Base-by-base conservation (phyloP, 2,888 invertebrate species). In the Priocnemis perturbator region DNA sequence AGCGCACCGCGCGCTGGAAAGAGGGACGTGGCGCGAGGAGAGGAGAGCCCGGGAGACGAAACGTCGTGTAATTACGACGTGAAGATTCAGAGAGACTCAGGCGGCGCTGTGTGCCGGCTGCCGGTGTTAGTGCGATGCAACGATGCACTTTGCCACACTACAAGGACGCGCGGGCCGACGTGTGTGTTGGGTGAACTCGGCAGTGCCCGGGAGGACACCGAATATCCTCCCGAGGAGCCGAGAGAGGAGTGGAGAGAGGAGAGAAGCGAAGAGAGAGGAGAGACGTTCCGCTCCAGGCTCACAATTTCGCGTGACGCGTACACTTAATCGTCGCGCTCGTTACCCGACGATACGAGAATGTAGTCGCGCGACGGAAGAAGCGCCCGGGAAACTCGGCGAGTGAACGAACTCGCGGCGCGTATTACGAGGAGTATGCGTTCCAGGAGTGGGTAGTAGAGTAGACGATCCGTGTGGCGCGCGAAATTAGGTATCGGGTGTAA, bases 11-110 rank as follows among this genome's bases (percentile, higher is more conserved):
- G 26, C 26, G 26, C 3, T 7, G 7, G 37, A 37, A 11, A 37
- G 37, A 11, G 37, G 37, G 37, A 26, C 2, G 5, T 5, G 26
- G 26, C 26, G 26, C 26, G 26, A 5, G 5, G 26, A n/a, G n/a
- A n/a, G n/a, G n/a, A n/a, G n/a, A n/a, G n/a, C n/a, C 37, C 37
- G 37, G 37, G 37, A 37, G 47, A 59, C 44, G 55, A 44, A 48
- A 68, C 74, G 67, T 79, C 77, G 74, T 76, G 82, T 82, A 83
- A 83, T 81, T 82, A 78, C 77, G 71, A 70, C 73, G 74, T 71
- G 79, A 77, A 74, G 76, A 77, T 76, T 78, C 75, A 64, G 73
- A 76, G 75, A 82, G 74, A 77, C 53, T 37, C 15, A 19, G 14
- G 21, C 37, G 30, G 30, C 45, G 11, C 26, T 37, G 37, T 11